Evolutionary conservation across 2,888 invertebrate species (phyloP).

Genomic region (Nomada flava): DNA sequence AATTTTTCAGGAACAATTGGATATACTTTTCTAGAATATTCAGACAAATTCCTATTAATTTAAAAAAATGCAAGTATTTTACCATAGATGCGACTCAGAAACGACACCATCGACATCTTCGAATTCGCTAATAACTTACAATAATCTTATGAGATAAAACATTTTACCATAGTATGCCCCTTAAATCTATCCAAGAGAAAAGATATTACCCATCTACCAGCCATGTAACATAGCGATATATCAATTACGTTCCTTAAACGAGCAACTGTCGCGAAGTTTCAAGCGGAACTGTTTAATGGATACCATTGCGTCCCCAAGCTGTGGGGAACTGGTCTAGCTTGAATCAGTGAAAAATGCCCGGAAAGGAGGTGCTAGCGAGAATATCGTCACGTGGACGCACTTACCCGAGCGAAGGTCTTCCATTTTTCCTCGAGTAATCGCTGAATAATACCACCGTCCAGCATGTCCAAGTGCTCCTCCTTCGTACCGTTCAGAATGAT

Average conservation of each 20-base stretch:
- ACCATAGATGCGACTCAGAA: no score
- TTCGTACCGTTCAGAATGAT: conserved; percentile 99
- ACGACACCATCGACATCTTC: no score
- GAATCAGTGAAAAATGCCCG: conserved; percentile 45
- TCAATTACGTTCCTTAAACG: conserved; percentile 18
- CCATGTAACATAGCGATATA: not conserved
- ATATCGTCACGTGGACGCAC: conserved; percentile 74
- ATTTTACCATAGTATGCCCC: not conserved
- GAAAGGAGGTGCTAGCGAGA: conserved; percentile 33
- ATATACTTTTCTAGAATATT: no score
- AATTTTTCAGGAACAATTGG: no score
- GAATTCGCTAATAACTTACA: not conserved
- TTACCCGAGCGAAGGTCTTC: conserved; percentile 98
- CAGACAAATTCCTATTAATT: no score
- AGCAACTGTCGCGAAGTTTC: conserved; percentile 6
- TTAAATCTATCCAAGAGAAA: not conserved
- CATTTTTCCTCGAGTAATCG: conserved; percentile 98
- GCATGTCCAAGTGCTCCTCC: conserved; percentile 99
- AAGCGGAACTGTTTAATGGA: conserved; percentile 25
- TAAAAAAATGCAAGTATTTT: no score
- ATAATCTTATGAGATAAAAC: not conserved
- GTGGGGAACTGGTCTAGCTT: not conserved
- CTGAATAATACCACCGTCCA: conserved; percentile 99
- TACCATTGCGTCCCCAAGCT: not conserved
- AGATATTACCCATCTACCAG: not conserved